These are phyloP conservation scores for Pitangus sulphuratus DNA, from an alignment of 2,797 vertebrate genomes.

Conservation along the genomic window DNA sequence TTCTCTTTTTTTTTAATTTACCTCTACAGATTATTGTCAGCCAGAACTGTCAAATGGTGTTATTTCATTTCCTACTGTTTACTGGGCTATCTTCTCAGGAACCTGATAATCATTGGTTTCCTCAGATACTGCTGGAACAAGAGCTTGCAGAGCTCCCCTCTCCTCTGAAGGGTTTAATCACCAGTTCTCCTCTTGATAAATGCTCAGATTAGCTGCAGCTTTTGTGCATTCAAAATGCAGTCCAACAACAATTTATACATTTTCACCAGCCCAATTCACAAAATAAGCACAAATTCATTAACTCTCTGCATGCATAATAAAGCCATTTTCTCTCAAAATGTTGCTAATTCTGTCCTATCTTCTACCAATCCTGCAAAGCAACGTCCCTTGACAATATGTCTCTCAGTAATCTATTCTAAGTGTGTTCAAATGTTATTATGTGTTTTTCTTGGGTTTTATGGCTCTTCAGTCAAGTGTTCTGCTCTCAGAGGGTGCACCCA, in stretches of 20 bases:
- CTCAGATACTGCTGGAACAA: conserved; percentile 12
- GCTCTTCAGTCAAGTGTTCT: neutral
- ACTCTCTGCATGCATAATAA: neutral
- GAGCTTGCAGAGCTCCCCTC: conserved; percentile 1
- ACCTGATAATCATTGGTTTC: neutral
- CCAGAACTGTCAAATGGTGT: neutral
- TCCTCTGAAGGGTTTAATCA: conserved; percentile 43
- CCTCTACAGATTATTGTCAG: conserved; percentile 27
- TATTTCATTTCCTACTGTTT: conserved; percentile 14
- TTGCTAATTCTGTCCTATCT: neutral
- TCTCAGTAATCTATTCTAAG: neutral
- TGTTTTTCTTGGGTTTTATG: neutral
- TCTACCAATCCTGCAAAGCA: neutral
- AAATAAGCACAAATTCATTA: conserved; percentile 25
- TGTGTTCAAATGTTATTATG: neutral
- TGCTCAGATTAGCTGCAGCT: neutral
- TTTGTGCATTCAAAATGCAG: conserved; percentile 19
- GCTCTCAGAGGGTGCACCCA: neutral
- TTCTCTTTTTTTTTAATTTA: conserved; percentile 4
- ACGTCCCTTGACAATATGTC: neutral
- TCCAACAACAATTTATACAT: neutral
- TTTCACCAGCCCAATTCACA: neutral
- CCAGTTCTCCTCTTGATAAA: conserved; percentile 12
- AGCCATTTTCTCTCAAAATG: neutral
- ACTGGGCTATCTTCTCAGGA: conserved; percentile 33